Evolutionary conservation across 2,113 vertebrate genomes (phyloP).

Genomic region (Hippotragus niger): DNA sequence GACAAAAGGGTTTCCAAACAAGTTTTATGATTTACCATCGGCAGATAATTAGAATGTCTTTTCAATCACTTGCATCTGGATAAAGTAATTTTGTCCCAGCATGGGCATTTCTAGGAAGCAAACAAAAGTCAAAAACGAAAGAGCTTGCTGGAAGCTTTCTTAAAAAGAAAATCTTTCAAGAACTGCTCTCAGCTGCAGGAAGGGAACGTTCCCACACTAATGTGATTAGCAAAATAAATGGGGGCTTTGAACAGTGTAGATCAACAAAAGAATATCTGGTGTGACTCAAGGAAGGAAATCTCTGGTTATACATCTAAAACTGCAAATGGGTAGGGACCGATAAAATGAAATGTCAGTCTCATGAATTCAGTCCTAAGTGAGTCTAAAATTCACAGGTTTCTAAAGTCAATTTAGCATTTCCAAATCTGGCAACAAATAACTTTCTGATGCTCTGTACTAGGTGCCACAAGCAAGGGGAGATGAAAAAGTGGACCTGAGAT

Average conservation of each 20-base stretch:
- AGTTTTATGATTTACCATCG: constrained; percentile 50
- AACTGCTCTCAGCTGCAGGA: background rate
- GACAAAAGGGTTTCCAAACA: constrained; percentile 53
- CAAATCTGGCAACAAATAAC: background rate
- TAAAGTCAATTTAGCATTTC: background rate
- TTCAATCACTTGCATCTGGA: constrained; percentile 53
- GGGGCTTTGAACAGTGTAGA: background rate
- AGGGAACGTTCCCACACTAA: background rate
- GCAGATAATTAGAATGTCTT: constrained; percentile 59
- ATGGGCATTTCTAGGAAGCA: constrained; percentile 28
- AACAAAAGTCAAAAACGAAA: constrained; percentile 61
- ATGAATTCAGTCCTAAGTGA: background rate
- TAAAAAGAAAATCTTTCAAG: constrained; percentile 65
- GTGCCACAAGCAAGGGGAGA: background rate
- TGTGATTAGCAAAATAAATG: constrained; percentile 34
- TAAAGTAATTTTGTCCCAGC: constrained; percentile 57
- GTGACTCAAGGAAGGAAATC: background rate
- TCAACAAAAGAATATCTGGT: background rate
- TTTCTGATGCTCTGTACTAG: background rate
- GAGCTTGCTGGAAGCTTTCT: constrained; percentile 60
- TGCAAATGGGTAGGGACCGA: background rate
- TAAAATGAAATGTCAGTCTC: background rate
- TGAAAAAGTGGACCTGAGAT: background rate
- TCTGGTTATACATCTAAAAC: constrained; percentile 8
- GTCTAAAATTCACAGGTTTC: constrained; percentile 8